Conservation (phyloP, 2,113 vertebrate genomes). For the Ornithorhynchus anatinus region DNA sequence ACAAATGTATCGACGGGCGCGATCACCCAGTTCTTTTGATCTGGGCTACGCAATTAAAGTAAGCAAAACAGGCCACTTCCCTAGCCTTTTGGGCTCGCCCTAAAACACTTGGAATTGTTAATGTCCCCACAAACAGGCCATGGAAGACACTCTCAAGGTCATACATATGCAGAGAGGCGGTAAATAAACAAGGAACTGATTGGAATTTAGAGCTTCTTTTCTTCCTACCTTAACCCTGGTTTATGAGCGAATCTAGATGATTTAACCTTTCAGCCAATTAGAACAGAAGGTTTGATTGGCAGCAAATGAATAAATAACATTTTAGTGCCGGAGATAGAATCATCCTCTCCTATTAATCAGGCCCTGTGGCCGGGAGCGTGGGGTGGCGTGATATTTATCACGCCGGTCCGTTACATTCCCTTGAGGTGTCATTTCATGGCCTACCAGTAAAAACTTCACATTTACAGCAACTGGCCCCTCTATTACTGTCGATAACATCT, state of each 20-base stretch:
- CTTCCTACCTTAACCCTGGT: conserved; percentile 14
- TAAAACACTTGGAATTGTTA: not conserved
- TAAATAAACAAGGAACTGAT: conserved; percentile 34
- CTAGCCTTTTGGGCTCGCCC: not conserved
- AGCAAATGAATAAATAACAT: conserved; percentile 57
- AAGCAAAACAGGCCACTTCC: not conserved
- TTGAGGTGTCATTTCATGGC: conserved; percentile 66
- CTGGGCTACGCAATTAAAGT: not conserved
- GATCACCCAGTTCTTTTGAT: not conserved
- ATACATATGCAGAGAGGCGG: not conserved
- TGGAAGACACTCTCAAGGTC: conserved; percentile 20
- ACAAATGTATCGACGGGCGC: not conserved
- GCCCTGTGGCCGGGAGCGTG: conserved; percentile 28
- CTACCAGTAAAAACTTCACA: conserved; percentile 70
- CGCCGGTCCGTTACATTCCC: conserved; percentile 41
- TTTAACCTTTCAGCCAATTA: conserved; percentile 52
- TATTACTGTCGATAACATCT: conserved; percentile 74
- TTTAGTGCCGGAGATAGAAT: conserved; percentile 49
- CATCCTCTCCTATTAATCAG: conserved; percentile 60
- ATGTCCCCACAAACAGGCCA: conserved; percentile 5
- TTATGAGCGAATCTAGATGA: conserved; percentile 49
- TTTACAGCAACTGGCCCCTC: conserved; percentile 70
- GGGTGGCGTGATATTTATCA: conserved; percentile 56
- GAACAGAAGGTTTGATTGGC: conserved; percentile 56
- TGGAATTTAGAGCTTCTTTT: conserved; percentile 41